Evolutionary conservation across 2,797 vertebrate genomes (phyloP), one percentile per base, ranked within the genome.

Genomic region (Momotus momota): DNA sequence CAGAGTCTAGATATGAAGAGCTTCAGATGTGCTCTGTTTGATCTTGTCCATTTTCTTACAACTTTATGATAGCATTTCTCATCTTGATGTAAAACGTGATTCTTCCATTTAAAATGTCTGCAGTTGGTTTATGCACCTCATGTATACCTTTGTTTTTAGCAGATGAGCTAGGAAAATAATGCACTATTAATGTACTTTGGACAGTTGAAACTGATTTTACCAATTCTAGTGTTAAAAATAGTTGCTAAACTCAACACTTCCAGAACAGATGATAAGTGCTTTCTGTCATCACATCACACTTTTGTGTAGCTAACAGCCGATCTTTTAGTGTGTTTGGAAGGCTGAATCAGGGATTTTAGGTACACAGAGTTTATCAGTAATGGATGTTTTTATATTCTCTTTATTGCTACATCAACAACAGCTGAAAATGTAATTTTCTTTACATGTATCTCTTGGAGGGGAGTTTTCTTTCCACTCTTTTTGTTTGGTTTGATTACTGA

Each of bases 341-440:
- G 69, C 83, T 61, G 38, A 67, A 73, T 64, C 41, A 74, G 74
- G 73, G 61, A 65, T 74, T 89, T 93, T 95, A 78, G 40, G 81
- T 93, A 51, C 7, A 2, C 41, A 84, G 79, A 75, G 29, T 96
- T 96, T 94, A 91, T 95, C 61, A 87, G 14, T 77, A 89, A 93
- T 86, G 61, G 40, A 10, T 73, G 45, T 40, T 92, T 78, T 88
- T 84, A 52, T 91, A 87, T 84, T 82, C 62, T 86, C 74, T 90
- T 90, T 94, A 94, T 82, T 96, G 64, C 74, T 92, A 62, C 14
- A 6, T 97, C 94, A 95, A 96, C 88, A 91, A 57, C 71, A 84
- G 95, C 88, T 96, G 86, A 93, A 92, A 93, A 96, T 86, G 75
- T 67, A 80, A 87, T 96, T 97, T 97, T 81, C 62, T 90, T 2